phyloP scores from a whole-genome alignment of 2,113 vertebrate genomes.

The Pelecanoides urinatrix region DNA sequence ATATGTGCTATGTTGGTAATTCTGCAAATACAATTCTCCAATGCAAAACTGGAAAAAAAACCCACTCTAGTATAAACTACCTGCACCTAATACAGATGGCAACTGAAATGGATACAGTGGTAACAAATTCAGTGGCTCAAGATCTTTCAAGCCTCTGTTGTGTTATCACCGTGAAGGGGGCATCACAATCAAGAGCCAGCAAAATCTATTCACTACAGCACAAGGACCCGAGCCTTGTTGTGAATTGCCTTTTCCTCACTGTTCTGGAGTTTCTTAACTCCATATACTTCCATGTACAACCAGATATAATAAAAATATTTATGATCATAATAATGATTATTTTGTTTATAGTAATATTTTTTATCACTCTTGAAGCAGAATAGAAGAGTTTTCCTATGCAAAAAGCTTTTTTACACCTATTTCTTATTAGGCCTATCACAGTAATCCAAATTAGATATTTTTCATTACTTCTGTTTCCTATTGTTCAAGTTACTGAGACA shows the following conservation, averaged over 20 bases:
- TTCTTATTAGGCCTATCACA: neutral
- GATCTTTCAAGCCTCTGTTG: neutral
- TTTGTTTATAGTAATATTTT: neutral
- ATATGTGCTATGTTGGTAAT: neutral
- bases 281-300: neutral
- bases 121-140: neutral
- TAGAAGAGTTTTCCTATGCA: neutral
- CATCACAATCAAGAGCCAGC: neutral
- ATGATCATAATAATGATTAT: neutral
- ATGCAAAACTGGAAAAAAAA: neutral
- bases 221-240: neutral
- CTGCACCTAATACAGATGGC: neutral
- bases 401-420: neutral
- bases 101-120: neutral
- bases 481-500: neutral
- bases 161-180: rapidly evolving
- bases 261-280: neutral
- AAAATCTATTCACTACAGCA: neutral
- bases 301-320: neutral
- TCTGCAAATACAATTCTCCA: neutral
- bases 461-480: neutral
- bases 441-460: neutral
- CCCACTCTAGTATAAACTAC: neutral
- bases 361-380: neutral
- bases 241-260: neutral